Evolutionary conservation across 2,797 vertebrate species (phyloP), one percentile per base, ranked within the genome.

Genomic region (Hafferia zeledoni): DNA sequence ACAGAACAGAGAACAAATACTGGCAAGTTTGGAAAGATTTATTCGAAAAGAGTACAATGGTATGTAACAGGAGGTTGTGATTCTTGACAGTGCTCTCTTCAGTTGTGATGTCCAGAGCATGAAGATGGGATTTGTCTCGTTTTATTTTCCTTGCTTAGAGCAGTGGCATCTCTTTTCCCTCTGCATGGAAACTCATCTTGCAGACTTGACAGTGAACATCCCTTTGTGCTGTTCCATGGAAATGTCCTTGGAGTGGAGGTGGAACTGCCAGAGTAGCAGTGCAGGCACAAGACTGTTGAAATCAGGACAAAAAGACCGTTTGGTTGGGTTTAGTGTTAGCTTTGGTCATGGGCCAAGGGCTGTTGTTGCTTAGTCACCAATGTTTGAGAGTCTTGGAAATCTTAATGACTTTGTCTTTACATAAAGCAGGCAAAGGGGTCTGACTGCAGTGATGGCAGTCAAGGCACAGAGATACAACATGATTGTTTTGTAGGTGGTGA

Each of bases 1-100:
- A 96, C 99, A 99, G 97, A 99, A 99, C 97, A 98, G 99, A 93
- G 99, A 99, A 86, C 99, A 99, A 97, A 99, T 99, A 96, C 98
- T 99, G 61, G 98, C 95, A 93, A 97, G 99, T 83, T 97, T 99
- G 98, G 99, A 99, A 97, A 98, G 99, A 83, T 99, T 99, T 95
- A 99, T 99, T 90, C 98, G 99, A 55, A 99, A 99, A 93, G 99
- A 99, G 89, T 99, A 98, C 93, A 99, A 99, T 59, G 99, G 99
- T 99, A 98, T 96, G 98, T 96, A 64, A 68, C 17, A 37, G 15
- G 25, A 71, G 63, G n/a, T 44, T 25, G n/a, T 46, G 78, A 52
- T 65, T 85, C 47, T 57, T 87, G 71, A 25, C 35, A 64, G 31
- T 63, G 17, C 28, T 53, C 79, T 43, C 50, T 84, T 79, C 63